Evolutionary conservation across 2,888 invertebrate genomes (phyloP).

Genomic region (Serripes groenlandicus): DNA sequence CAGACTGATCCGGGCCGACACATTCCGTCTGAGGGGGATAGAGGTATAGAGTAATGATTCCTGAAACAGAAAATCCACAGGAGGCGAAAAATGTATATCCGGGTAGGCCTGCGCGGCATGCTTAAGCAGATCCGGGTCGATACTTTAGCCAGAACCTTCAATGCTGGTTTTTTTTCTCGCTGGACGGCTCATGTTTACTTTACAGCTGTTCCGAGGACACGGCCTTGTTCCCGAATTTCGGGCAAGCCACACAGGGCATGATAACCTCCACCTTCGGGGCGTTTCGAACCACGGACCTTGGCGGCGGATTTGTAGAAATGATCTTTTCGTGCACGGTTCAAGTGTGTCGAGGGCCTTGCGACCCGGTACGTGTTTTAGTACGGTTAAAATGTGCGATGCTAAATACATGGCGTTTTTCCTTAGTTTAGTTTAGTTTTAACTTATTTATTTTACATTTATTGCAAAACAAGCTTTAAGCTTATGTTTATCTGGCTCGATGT

Average conservation of each 20-base stretch:
- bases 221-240: conserved; percentile 56
- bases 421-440: too few species aligned
- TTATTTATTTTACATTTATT: too few species aligned
- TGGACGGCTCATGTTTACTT: too few species aligned
- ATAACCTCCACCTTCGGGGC: conserved; percentile 58
- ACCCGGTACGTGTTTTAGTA: conserved; percentile 29
- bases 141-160: too few species aligned
- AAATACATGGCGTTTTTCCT: too few species aligned
- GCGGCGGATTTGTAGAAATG: conserved; percentile 55
- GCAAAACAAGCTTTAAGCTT: too few species aligned
- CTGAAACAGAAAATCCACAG: neutral
- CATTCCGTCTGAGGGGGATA: too few species aligned
- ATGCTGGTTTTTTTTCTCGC: too few species aligned
- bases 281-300: conserved; percentile 60
- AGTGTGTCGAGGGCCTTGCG: conserved; percentile 56
- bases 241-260: conserved; percentile 46
- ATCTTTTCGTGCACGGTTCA: conserved; percentile 61
- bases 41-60: too few species aligned
- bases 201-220: conserved; percentile 52
- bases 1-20: too few species aligned
- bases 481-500: too few species aligned
- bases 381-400: too few species aligned
- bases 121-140: neutral
- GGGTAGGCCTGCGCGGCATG: neutral
- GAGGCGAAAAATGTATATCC: neutral